Percentiles rank a stretch among this genome's conserved stretches.
Conservation (phyloP, 64 coral and sea anemone species). For the Stylophora pistillata region DNA sequence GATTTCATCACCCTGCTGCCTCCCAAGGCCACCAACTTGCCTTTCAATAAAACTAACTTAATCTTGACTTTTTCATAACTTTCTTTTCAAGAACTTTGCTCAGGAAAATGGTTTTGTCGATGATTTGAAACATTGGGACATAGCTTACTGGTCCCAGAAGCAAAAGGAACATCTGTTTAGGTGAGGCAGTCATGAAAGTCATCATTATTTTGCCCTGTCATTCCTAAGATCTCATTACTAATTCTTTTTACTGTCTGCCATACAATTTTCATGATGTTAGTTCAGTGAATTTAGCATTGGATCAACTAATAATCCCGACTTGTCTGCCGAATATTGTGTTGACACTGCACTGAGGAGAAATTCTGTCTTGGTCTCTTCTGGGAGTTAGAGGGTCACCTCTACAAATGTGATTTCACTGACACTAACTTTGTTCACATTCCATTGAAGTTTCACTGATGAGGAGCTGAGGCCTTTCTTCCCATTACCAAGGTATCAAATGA, state of each 20-base stretch:
- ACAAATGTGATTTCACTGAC: neutral
- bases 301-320: no score
- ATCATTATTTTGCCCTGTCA: no score
- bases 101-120: conserved; percentile 67
- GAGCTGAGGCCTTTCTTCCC: conserved; percentile 83
- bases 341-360: neutral
- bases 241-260: no score
- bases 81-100: conserved; percentile 66
- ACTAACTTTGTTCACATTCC: neutral
- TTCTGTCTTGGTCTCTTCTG: no score
- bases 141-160: conserved; percentile 87
- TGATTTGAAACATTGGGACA: conserved; percentile 78
- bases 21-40: no score
- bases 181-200: conserved; percentile 24
- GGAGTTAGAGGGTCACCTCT: neutral
- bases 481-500: conserved; percentile 61
- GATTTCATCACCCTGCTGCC: no score
- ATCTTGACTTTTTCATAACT: neutral
- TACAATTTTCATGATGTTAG: no score
- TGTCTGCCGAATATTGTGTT: no score
- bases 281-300: no score
- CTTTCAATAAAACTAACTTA: neutral
- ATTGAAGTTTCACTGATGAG: conserved; percentile 80
- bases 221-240: no score
- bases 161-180: conserved; percentile 80